phyloP scores from a whole-genome alignment of 2,888 invertebrate species.

The Lasioglossum villosulum region DNA sequence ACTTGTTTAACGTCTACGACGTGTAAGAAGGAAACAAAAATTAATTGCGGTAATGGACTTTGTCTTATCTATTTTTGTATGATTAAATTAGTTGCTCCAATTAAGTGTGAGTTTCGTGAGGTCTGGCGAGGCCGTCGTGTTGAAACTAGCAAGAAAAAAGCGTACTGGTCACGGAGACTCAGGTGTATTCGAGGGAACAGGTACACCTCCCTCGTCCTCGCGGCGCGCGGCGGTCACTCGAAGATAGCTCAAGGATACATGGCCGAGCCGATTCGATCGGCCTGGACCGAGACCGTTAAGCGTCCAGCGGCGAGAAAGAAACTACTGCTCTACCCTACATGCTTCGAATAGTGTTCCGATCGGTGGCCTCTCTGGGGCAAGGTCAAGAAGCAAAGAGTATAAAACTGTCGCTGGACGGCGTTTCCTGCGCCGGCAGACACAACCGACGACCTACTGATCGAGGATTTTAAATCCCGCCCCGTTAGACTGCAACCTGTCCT shows the following conservation, averaged over 20 bases:
- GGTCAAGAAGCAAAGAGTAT: slow-evolving; percentile 74
- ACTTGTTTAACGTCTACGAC: not conserved
- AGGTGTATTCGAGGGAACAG: slow-evolving; percentile 6
- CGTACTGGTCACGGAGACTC: not conserved
- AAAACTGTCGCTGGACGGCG: slow-evolving; percentile 70
- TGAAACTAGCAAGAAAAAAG: not conserved
- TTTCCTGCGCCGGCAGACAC: slow-evolving; percentile 47
- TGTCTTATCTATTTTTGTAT: not conserved
- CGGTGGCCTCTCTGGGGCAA: slow-evolving; percentile 74
- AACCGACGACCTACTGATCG: slow-evolving; percentile 66
- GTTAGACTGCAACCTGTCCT: not conserved
- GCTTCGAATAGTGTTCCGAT: slow-evolving; percentile 66
- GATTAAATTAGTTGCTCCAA: not conserved
- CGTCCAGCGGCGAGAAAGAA: slow-evolving; percentile 62
- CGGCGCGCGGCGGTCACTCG: slow-evolving; percentile 35
- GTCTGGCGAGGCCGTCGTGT: not conserved
- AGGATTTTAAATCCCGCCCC: slow-evolving; percentile 49
- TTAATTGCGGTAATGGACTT: not conserved
- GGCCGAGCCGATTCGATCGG: slow-evolving; percentile 60
- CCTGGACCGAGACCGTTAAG: slow-evolving; percentile 67
- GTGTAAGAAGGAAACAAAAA: not conserved
- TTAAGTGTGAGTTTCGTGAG: not conserved
- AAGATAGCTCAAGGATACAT: slow-evolving; percentile 60
- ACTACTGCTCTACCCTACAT: slow-evolving; percentile 65
- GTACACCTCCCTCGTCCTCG: slow-evolving; percentile 34